Base-by-base conservation (phyloP, 1,140 invertebrate species). In the Rhagoletis pomonella region DNA sequence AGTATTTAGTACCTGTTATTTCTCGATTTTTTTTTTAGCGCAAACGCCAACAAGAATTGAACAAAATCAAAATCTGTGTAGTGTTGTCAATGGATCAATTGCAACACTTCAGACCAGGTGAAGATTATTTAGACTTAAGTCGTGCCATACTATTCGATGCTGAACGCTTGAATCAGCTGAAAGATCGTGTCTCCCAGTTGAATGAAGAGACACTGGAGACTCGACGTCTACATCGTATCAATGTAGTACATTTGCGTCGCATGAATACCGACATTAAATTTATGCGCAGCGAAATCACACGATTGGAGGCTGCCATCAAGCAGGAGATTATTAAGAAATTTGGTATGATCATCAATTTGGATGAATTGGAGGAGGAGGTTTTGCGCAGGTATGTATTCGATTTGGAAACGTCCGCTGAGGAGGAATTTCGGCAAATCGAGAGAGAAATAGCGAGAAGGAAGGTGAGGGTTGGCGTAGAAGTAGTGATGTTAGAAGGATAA, bases 31-130 rank as follows among this genome's bases (percentile, higher is more conserved):
- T 29, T 59, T 89, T 90, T 77, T 88, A 96, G 95, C 93, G 94
- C 65, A 94, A 96, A 89, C 96, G 96, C 88, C 96, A 96, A 90
- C 90, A 93, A 50, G 95, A 95, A 89, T 91, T 97, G 84, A 97
- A 97, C 90, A 94, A 96, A 87, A 94, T 97, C 0, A 93, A 95
- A 86, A 93, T 95, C 4, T 95, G 95, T 14, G 94, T 96, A 0
- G 93, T 96, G 10, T 88, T 97, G 65, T 95, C 95, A 87, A 93
- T 96, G 86, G 94, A 95, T 91, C 96, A 97, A 90, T 91, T 97
- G 50, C 95, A 96, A 90, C 93, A 95, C 90, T 94, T 96, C 67
- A 90, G 90, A 60, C 90, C 94, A 3, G 93, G 94, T 9, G 89
- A 93, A 5, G 91, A 94, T 55, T 93, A 93, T 29, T 93, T 93